phyloP scores from a whole-genome alignment of 2,797 vertebrate species.

The Luscinia megarhynchos region DNA sequence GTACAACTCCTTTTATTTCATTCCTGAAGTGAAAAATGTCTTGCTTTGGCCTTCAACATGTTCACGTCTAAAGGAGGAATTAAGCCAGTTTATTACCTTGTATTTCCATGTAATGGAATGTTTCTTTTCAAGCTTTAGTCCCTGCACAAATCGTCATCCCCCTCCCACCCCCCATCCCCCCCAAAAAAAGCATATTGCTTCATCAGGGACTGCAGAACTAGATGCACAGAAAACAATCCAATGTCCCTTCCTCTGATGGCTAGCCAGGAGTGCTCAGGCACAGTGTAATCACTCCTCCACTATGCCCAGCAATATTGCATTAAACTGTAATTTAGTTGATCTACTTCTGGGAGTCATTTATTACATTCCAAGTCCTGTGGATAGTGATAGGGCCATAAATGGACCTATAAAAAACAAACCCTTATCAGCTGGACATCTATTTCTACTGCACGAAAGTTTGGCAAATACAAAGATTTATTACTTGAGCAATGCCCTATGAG shows the following conservation, averaged over 20 bases:
- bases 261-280: slow-evolving; percentile 9
- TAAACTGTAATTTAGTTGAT: slow-evolving; percentile 47
- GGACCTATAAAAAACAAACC: slow-evolving; percentile 4
- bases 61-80: neutral
- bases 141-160: neutral
- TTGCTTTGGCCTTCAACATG: neutral
- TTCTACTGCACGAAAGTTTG: slow-evolving; percentile 9
- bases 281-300: neutral
- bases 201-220: neutral
- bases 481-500: neutral
- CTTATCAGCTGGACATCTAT: slow-evolving; percentile 32
- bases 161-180: neutral
- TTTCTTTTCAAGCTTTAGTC: slow-evolving; percentile 6
- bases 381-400: slow-evolving; percentile 16
- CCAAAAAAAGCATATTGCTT: neutral
- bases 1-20: neutral
- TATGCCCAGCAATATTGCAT: neutral
- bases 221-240: slow-evolving; percentile 15
- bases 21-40: neutral
- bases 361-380: neutral
- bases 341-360: slow-evolving; percentile 34
- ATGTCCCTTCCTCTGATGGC: neutral
- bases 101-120: neutral
- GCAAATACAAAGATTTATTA: slow-evolving; percentile 40
- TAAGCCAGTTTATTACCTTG: neutral